Evolutionary conservation across 1,140 invertebrate genomes (phyloP), one percentile per base, ranked within the genome.

Genomic region (Sarcophaga peregrina): DNA sequence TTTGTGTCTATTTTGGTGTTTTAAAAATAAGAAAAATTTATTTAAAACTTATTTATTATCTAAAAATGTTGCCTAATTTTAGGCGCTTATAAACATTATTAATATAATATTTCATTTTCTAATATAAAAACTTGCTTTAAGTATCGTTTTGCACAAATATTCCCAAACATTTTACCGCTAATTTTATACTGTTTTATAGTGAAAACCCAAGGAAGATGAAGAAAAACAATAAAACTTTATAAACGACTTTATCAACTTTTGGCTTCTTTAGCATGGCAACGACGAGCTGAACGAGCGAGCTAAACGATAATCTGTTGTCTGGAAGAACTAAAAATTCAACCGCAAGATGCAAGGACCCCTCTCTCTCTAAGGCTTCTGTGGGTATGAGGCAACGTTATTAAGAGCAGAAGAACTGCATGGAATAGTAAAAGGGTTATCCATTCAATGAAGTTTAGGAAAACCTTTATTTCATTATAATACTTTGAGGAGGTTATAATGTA

Each of bases 301-400:
- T 58, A n/a, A n/a, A 68, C 62, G 62, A 68, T 68, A 68, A 68
- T 68, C 62, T 68, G n/a, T 68, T 17, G n/a, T 68, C n/a, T 25
- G 25, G 1, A 37, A 68, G 8, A 68, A 68, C 17, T 68, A n/a
- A n/a, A 68, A 68, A 68, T 52, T 68, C 8, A 20, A 68, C 58
- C 58, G n/a, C 58, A 68, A 68, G 20, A 68, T 20, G 17, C n/a
- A 58, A 20, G n/a, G 9, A 68, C 0, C 17, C 17, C 20, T 20
- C 62, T 68, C 17, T 50, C 48, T 13, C 13, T 52, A 52, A 10
- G 50, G 8, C 9, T 3, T 3, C 50, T 52, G 0, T 0, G 13
- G 25, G 25, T 37, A 37, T 37, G 25, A 37, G 25, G 25, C 25
- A 37, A 37, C 1, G 1, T 37, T 37, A 37, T 37, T 37, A 37